A percentile compares a stretch with the other conserved stretches of the same genome.
phyloP scores from a whole-genome alignment of 1,140 invertebrate genomes.

The Drosophila biarmipes region DNA sequence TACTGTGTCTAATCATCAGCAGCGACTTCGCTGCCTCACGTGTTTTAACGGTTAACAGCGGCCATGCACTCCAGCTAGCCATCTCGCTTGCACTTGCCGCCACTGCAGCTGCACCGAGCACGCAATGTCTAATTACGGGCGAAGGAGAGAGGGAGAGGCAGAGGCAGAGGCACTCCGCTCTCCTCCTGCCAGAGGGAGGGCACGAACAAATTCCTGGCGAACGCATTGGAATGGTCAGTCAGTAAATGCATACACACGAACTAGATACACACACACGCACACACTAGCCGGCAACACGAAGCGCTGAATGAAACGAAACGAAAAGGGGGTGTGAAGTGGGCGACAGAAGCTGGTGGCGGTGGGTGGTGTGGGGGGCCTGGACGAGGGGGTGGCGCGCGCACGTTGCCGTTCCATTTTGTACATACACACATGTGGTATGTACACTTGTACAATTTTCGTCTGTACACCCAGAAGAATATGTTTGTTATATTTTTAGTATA shows the following conservation, averaged over 20 bases:
- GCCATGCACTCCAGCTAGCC: constrained; percentile 35
- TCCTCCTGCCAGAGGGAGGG: constrained; percentile 1
- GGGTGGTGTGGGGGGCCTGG: neutral
- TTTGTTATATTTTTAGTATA: constrained; percentile 46
- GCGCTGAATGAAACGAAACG: constrained; percentile 48
- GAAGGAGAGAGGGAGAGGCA: constrained; percentile 18
- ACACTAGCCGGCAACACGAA: constrained; percentile 38
- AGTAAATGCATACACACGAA: constrained; percentile 19
- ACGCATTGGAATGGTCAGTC: constrained; percentile 51
- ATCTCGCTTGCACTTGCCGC: constrained; percentile 27
- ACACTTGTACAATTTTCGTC: constrained; percentile 41
- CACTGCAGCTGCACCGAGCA: constrained; percentile 32
- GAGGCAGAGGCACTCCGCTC: constrained; percentile 16
- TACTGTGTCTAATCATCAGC: constrained; percentile 24
- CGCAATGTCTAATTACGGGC: constrained; percentile 38
- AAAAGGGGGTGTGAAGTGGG: constrained; percentile 31
- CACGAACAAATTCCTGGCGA: constrained; percentile 45
- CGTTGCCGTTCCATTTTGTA: constrained; percentile 39
- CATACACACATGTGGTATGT: neutral
- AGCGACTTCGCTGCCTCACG: constrained; percentile 42
- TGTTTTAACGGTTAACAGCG: constrained; percentile 69
- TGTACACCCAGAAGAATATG: constrained; percentile 52
- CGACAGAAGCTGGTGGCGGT: neutral
- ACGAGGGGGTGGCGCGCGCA: constrained; percentile 34
- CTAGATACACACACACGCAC: constrained; percentile 31